Evolutionary conservation across 2,797 vertebrate genomes (phyloP), one percentile per base, ranked within the genome.

Genomic region (Manis javanica): DNA sequence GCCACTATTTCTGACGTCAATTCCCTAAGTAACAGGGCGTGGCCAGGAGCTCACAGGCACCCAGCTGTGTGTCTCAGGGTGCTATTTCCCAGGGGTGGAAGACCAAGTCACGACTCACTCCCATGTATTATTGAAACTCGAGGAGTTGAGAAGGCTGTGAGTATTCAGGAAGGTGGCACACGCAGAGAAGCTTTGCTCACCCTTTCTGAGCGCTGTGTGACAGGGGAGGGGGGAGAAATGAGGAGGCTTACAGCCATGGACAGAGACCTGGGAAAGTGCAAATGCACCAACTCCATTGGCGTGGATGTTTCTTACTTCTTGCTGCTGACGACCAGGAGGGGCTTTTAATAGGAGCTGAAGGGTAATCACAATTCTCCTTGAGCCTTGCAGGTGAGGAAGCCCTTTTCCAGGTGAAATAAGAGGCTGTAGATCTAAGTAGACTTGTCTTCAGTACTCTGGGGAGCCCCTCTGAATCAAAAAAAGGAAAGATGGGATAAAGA

Each of bases 31-130:
- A 0, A 59, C 9, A 7, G 2, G 87, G 63, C 34, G 42, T 14
- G 64, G 92, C 96, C 96, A 86, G 7, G 77, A 93, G 87, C 95
- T 98, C 96, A 94, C 88, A 97, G 46, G 79, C 55, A 63, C 66
- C 96, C 94, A 97, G 91, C 92, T 66, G 92, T 90, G 81, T 55
- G 72, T 61, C 91, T 71, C 88, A 79, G 55, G 61, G 7, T 1
- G 29, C 55, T 71, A 68, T 95, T 74, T 69, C 94, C 69, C 29
- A 42, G 82, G 79, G 15, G 77, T 85, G 64, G 81, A 96, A 89
- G 53, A 86, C 89, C 66, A 46, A 85, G 57, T 79, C 49, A 55
- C 69, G 75, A 59, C 74, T 92, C 63, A 94, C 91, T 74, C 39
- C 61, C 39, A 31, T 91, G 81, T 63, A 83, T 85, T 63, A 83